These are phyloP conservation scores for Amyelois transitella DNA, from an alignment of 1,140 invertebrate genomes.

Conservation along the genomic window DNA sequence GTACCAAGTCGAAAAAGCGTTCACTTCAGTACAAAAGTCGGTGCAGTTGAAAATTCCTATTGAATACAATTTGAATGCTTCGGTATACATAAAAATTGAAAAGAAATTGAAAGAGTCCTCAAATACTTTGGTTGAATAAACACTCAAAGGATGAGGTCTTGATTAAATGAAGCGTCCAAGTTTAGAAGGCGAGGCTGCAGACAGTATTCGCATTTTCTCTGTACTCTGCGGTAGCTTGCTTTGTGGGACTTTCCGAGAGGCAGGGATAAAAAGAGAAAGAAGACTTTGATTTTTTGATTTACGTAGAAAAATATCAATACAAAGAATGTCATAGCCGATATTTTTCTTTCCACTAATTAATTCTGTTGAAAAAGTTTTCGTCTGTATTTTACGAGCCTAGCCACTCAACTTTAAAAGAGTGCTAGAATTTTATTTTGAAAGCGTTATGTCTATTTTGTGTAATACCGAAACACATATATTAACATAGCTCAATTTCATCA, in stretches of 20 bases:
- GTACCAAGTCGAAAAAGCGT: neutral
- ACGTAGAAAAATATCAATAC: slow-evolving; percentile 13
- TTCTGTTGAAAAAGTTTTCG: too few relatives aligned
- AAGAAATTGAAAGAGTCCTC: slow-evolving; percentile 21
- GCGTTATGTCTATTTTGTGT: too few relatives aligned
- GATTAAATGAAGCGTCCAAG: slow-evolving; percentile 39
- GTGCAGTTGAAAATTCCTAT: slow-evolving; percentile 1
- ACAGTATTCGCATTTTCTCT: slow-evolving; percentile 21
- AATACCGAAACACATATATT: too few relatives aligned
- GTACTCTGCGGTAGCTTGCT: slow-evolving; percentile 19
- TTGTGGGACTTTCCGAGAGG: slow-evolving; percentile 22
- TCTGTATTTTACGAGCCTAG: too few relatives aligned
- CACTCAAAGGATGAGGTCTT: slow-evolving; percentile 31
- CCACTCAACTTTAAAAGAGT: too few relatives aligned
- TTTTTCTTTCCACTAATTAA: too few relatives aligned
- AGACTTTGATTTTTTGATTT: slow-evolving; percentile 30
- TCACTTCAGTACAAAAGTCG: neutral
- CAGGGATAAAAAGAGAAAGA: slow-evolving; percentile 33
- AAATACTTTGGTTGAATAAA: slow-evolving; percentile 36
- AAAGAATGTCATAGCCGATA: too few relatives aligned
- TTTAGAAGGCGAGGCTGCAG: slow-evolving; percentile 25
- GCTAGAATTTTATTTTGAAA: too few relatives aligned
- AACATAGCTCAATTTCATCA: too few relatives aligned
- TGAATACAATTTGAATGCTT: slow-evolving; percentile 2
- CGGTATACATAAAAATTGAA: slow-evolving; percentile 12